phyloP scores from a whole-genome alignment of 2,888 invertebrate genomes.

The Tanypteryx hageni region DNA sequence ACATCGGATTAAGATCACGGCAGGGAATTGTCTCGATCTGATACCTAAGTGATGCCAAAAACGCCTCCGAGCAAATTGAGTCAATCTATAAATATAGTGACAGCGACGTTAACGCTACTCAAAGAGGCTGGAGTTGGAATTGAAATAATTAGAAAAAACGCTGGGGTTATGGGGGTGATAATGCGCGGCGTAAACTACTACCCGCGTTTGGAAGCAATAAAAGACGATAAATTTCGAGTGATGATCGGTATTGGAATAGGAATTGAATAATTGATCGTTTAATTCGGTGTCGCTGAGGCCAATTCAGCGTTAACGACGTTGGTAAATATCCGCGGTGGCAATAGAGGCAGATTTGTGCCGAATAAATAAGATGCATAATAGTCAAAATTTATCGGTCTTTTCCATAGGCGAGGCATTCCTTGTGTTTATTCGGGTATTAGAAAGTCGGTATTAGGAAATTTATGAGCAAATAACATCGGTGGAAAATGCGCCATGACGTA shows the following conservation, averaged over 20 bases:
- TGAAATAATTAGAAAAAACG: neutral
- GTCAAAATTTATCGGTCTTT: neutral
- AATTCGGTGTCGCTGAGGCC: neutral
- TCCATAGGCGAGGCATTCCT: neutral
- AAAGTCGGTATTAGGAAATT: too few species aligned
- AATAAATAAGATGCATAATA: neutral
- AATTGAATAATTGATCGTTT: neutral
- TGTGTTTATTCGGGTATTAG: too few species aligned
- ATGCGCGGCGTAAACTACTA: neutral
- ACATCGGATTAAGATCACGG: neutral
- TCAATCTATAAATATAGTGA: slow-evolving; percentile 6
- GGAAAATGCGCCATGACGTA: too few species aligned
- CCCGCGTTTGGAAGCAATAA: neutral
- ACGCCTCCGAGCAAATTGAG: neutral
- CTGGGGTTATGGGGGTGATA: neutral
- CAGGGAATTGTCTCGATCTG: neutral
- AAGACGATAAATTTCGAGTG: neutral
- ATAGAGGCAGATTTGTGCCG: neutral
- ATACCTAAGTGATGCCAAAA: neutral
- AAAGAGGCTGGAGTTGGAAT: neutral
- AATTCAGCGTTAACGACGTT: neutral
- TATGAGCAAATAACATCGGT: too few species aligned
- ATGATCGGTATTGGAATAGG: slow-evolving; percentile 3
- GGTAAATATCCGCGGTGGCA: neutral
- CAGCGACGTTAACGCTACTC: neutral